A percentile compares a stretch with the other conserved stretches of the same genome.
Conservation (phyloP, 1,140 invertebrate genomes). For the Drosophila baimaii region DNA sequence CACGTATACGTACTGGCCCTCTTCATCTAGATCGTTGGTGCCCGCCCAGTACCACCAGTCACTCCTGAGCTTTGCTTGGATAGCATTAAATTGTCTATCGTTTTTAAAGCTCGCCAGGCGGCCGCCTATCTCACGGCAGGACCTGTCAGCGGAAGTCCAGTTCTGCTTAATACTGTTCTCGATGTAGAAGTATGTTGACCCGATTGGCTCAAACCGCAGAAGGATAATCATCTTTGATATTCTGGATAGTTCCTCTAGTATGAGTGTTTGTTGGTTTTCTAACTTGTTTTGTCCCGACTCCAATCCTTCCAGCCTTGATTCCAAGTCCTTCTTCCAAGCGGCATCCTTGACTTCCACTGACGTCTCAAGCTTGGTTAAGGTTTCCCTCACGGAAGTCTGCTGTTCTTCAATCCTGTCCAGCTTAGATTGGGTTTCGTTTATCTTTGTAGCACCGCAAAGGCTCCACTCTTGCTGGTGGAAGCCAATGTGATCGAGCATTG, state of each 20-base stretch:
- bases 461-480: neutral
- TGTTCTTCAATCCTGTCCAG: neutral
- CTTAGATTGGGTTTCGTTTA: neutral
- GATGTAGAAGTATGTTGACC: neutral
- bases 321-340: neutral
- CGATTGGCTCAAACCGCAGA: neutral
- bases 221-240: neutral
- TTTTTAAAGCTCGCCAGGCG: neutral
- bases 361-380: neutral
- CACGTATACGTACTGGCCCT: neutral
- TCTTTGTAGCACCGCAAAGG: neutral
- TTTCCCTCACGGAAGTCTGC: neutral
- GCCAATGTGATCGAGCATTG: constrained; percentile 1
- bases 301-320: neutral
- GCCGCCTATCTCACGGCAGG: neutral
- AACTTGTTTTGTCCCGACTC: neutral
- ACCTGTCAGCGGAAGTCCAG: neutral
- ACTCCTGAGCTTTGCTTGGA: neutral
- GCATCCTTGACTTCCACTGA: neutral
- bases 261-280: neutral
- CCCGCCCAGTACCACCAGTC: neutral
- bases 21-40: neutral
- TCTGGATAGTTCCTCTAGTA: neutral
- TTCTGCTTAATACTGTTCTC: neutral
- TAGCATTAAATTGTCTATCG: neutral